Evolutionary conservation across 2,113 vertebrate genomes (phyloP), one percentile per base, ranked within the genome.

Genomic region (Fulmarus glacialis): DNA sequence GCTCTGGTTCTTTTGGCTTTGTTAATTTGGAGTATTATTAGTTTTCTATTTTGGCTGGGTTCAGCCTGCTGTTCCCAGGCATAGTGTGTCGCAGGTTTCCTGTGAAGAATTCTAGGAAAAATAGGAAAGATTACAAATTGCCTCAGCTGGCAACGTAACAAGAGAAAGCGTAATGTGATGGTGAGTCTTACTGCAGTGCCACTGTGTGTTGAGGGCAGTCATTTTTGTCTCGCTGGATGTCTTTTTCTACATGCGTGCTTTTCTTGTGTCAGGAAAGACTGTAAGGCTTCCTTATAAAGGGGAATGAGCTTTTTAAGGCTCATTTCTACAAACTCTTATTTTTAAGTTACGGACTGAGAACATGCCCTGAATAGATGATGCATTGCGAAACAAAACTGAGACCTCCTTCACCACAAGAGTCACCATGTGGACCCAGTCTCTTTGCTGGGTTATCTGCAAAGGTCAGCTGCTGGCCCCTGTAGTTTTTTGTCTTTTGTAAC

Each of bases 381-480:
- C 7, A 42, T 13, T 67, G 12, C 0, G 3, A 90, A 90, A 26
- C 6, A 56, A 52, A 63, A 13, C 29, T 26, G 43, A 80, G 62
- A 24, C 36, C 29, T 2, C 1, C 0, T 0, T 71, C 23, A 23
- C 13, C 9, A 30, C 18, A 20, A 32, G 9, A 16, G 23, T 79
- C 22, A 15, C 29, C 21, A 11, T 3, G 14, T 47, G 12, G 23
- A 67, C 7, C 4, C n/a, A 52, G 53, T 15, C 34, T 82, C 47
- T 89, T 58, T 56, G 26, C 34, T 47, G 12, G 32, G 4, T 75
- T 90, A 67, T 18, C 16, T 90, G 11, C 47, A 62, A 66, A 58
- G 24, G 27, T 32, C 12, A 40, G 40, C 40, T 40, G 10, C 43
- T 45, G 47, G 52, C 16, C 21, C 11, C 12, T n/a, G 23, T 21